phyloP scores from a whole-genome alignment of 2,113 vertebrate genomes.

The Hippocampus guttulatus region DNA sequence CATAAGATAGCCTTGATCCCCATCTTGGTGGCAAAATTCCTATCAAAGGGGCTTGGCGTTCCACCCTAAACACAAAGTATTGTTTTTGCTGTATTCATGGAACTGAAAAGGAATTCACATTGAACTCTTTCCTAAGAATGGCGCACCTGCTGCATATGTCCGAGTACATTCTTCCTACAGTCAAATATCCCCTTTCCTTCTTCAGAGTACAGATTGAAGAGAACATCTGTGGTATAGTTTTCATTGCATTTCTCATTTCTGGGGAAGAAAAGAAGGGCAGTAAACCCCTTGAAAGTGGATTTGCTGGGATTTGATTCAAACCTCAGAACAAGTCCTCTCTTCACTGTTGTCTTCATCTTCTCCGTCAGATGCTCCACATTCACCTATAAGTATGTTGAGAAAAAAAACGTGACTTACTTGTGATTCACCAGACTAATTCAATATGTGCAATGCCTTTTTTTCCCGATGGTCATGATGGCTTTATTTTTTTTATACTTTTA shows the following conservation, averaged over 20 bases:
- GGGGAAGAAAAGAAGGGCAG: conserved; percentile 8
- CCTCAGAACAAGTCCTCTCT: conserved; percentile 87
- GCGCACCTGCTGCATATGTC: conserved; percentile 91
- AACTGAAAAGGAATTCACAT: neutral
- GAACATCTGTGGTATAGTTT: conserved; percentile 87
- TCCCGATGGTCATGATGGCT: neutral
- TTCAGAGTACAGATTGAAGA: conserved; percentile 87
- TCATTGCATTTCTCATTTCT: conserved; percentile 84
- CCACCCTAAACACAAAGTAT: conserved; percentile 73
- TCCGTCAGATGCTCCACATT: conserved; percentile 86
- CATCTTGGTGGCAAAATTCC: conserved; percentile 91
- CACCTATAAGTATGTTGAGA: conserved; percentile 55
- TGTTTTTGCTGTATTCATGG: neutral
- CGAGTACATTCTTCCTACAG: conserved; percentile 88
- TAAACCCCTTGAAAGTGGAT: neutral
- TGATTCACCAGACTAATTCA: neutral
- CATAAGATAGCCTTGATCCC: conserved; percentile 84
- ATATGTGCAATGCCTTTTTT: neutral
- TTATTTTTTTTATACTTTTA: neutral
- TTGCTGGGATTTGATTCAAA: conserved; percentile 32
- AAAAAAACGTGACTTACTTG: neutral
- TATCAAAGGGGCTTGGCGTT: conserved; percentile 85
- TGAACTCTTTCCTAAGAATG: neutral
- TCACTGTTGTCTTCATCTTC: conserved; percentile 93
- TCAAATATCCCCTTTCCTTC: conserved; percentile 89